Conservation (phyloP, 30 jellyfish, hydroid and myxozoan species). For the Sanderia malayensis region DNA sequence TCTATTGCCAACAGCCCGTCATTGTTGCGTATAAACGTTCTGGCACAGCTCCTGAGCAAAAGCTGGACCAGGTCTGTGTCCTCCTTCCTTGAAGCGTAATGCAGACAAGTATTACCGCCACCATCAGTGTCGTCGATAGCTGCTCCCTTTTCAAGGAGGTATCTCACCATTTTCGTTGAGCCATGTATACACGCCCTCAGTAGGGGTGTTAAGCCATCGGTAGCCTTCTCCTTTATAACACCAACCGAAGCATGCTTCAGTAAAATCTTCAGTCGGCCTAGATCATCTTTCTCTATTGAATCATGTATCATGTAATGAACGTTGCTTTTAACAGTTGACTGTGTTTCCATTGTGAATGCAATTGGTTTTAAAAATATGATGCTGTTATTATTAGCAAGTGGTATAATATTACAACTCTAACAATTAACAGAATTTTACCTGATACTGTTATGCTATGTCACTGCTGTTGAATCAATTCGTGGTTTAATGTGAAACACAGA, state of each 20-base stretch:
- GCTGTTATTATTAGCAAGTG: too few relatives aligned
- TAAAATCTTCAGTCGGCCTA: slow-evolving; percentile 45
- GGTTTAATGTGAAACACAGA: too few relatives aligned
- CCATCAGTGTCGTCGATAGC: slow-evolving; percentile 19
- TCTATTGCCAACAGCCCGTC: slow-evolving; percentile 40
- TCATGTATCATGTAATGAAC: slow-evolving; percentile 23
- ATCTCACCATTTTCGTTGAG: slow-evolving; percentile 17
- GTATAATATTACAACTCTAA: too few relatives aligned
- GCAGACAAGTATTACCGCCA: slow-evolving; percentile 47
- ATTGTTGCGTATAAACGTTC: slow-evolving; percentile 36
- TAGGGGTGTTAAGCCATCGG: slow-evolving; percentile 26
- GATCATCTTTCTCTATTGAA: slow-evolving; percentile 33
- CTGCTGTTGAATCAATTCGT: too few relatives aligned
- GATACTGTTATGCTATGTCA: too few relatives aligned
- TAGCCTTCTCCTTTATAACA: slow-evolving; percentile 5
- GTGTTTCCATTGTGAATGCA: too few relatives aligned
- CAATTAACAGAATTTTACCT: too few relatives aligned
- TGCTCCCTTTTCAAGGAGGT: slow-evolving; percentile 50
- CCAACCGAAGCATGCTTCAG: slow-evolving; percentile 20
- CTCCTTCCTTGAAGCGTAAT: slow-evolving; percentile 30
- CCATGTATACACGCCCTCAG: slow-evolving; percentile 37
- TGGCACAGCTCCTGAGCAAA: slow-evolving; percentile 41
- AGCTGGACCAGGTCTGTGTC: slow-evolving; percentile 41
- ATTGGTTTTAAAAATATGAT: too few relatives aligned
- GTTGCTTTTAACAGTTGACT: not conserved